Base-by-base conservation (phyloP, 2,113 vertebrate genomes). In the Lynx canadensis region DNA sequence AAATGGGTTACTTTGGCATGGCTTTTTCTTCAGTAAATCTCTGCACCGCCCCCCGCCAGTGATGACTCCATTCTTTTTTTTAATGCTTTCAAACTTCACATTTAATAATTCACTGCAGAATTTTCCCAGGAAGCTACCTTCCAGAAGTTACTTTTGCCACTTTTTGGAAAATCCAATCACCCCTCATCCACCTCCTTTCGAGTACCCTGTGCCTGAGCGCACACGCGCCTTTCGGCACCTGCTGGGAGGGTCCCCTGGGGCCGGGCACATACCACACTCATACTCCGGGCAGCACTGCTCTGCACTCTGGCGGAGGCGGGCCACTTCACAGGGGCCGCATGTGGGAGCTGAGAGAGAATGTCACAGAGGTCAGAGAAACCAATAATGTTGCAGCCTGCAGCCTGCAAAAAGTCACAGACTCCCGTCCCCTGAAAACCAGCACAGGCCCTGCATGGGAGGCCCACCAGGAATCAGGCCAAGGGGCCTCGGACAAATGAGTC, bases 201-300 rank as follows among this genome's bases (percentile, higher is more conserved):
- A 8, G n/a, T 12, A 31, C 25, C 63, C 38, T 8, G 27, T 73
- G 15, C 68, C 78, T 84, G 11, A 33, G 55, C 16, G 27, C 65
- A 7, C 0, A 1, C 0, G 6, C 3, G 0, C 13, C 57, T 27
- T 29, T 27, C 25, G 21, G 82, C 7, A 36, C 13, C 82, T 33
- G 16, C 2, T 2, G 5, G 10, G 0, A 13, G 5, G 7, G 50
- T 13, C 45, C 12, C 63, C 36, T 0, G 38, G 27, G 12, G 5
- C 41, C 5, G 7, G 80, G 57, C 68, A 99, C 99, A 25, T 99
- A 99, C 99, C 99, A 82, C 99, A 99, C 94, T 99, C 99, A 0
- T 99, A 99, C 83, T 99, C 98, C 0, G 99, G 99, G 91, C 99
- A 99, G 98, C 99, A 99, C 84, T 98, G 99, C 83, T 89, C 65